Evolutionary conservation across 1,140 invertebrate genomes (phyloP).

Genomic region (Triops cancriformis): DNA sequence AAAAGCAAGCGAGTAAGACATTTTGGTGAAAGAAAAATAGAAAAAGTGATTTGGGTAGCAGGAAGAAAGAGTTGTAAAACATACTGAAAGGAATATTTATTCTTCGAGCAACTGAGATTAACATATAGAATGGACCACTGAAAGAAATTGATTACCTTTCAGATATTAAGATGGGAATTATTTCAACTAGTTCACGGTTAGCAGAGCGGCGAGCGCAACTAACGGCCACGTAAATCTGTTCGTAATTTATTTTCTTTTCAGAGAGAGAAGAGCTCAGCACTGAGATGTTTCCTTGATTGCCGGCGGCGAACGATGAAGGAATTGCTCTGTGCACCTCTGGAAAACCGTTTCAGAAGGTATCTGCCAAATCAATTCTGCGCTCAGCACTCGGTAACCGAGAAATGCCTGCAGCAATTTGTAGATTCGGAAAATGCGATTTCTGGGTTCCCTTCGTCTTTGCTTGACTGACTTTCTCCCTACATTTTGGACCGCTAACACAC

Average conservation of each 20-base stretch:
- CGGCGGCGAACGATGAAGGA: background rate
- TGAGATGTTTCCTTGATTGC: background rate
- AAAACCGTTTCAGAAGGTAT: background rate
- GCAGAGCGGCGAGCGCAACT: background rate
- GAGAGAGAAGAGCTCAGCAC: background rate
- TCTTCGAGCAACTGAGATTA: too few relatives aligned
- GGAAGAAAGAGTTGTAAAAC: too few relatives aligned
- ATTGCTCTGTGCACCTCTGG: background rate
- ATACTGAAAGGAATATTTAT: too few relatives aligned
- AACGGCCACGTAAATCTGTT: background rate
- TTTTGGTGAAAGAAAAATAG: too few relatives aligned
- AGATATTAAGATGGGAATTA: too few relatives aligned
- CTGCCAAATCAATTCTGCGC: constrained; percentile 4
- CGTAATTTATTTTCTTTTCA: background rate
- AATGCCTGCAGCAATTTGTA: background rate
- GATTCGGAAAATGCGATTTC: constrained; percentile 3
- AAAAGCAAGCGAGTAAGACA: too few relatives aligned
- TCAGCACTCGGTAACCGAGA: background rate
- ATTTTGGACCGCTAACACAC: background rate
- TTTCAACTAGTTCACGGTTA: background rate
- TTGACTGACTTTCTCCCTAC: background rate
- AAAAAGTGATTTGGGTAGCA: too few relatives aligned
- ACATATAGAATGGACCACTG: too few relatives aligned
- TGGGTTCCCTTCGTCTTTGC: background rate
- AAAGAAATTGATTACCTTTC: too few relatives aligned